Percentiles rank a stretch among this genome's conserved stretches.
These are phyloP conservation scores for Pollenia angustigena DNA, from an alignment of 2,888 invertebrate genomes.

Conservation along the genomic window DNA sequence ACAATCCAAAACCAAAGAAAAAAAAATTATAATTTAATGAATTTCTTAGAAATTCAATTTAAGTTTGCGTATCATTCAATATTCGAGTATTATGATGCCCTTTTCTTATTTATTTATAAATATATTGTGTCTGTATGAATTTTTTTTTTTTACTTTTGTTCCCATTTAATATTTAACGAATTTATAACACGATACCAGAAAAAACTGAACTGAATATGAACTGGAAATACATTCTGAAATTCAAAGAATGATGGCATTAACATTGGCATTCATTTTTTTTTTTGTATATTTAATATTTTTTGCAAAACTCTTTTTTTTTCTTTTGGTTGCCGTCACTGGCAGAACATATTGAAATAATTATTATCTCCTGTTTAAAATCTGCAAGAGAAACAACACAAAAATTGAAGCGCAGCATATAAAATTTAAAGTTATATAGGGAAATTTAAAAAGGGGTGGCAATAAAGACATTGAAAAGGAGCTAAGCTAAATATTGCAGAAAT, in stretches of 20 bases:
- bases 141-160: constrained; percentile 29
- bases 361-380: constrained; percentile 82
- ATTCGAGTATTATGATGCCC: constrained; percentile 63
- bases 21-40: constrained; percentile 36
- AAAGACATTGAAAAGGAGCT: not conserved
- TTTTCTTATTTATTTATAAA: constrained; percentile 47
- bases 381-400: constrained; percentile 55
- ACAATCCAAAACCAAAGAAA: constrained; percentile 7
- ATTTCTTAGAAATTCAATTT: constrained; percentile 73
- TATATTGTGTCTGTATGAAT: constrained; percentile 2
- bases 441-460: not conserved
- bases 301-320: constrained; percentile 27
- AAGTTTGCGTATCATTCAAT: constrained; percentile 71
- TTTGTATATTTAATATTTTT: constrained; percentile 15
- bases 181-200: constrained; percentile 70
- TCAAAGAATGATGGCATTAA: constrained; percentile 71
- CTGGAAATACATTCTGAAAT: constrained; percentile 63
- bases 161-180: constrained; percentile 68
- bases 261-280: constrained; percentile 67
- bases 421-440: constrained; percentile 10
- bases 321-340: constrained; percentile 61
- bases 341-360: constrained; percentile 83
- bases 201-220: constrained; percentile 46
- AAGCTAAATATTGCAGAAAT: not conserved
- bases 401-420: constrained; percentile 63